Conservation (phyloP, 37 sponge, comb jelly and placozoan species). For the Dysidea cf. avara region DNA sequence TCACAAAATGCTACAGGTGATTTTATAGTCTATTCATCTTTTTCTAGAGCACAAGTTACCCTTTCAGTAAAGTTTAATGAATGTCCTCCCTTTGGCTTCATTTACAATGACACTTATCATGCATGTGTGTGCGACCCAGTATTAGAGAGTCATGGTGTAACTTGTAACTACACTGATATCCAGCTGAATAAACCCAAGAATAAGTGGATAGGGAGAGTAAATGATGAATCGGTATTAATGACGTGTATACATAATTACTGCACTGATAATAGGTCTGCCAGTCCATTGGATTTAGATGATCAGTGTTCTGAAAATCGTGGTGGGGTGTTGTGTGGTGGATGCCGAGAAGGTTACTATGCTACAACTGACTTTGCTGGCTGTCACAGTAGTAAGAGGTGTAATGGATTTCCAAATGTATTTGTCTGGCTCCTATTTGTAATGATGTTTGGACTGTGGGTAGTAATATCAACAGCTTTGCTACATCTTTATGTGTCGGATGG, state of each 20-base stretch:
- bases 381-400: not conserved
- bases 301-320: slow-evolving; percentile 38
- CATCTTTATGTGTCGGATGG: too few species aligned
- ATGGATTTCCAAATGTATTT: too few species aligned
- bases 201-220: too few species aligned
- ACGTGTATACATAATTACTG: slow-evolving; percentile 26
- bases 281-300: slow-evolving; percentile 1
- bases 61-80: not conserved
- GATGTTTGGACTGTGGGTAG: too few species aligned
- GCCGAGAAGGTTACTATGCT: slow-evolving; percentile 10
- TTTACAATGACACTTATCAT: not conserved
- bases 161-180: slow-evolving; percentile 19
- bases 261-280: not conserved
- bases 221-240: too few species aligned
- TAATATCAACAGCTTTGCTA: too few species aligned
- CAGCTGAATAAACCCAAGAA: too few species aligned
- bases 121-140: not conserved
- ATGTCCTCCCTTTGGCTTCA: too few species aligned
- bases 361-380: slow-evolving; percentile 17
- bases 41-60: too few species aligned
- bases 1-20: too few species aligned
- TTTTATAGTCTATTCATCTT: too few species aligned
- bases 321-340: slow-evolving; percentile 51
- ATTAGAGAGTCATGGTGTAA: not conserved
- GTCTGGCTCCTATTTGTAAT: too few species aligned